These are phyloP conservation scores for Hyposmocoma kahamanoa DNA, from an alignment of 1,140 invertebrate species.

Conservation along the genomic window DNA sequence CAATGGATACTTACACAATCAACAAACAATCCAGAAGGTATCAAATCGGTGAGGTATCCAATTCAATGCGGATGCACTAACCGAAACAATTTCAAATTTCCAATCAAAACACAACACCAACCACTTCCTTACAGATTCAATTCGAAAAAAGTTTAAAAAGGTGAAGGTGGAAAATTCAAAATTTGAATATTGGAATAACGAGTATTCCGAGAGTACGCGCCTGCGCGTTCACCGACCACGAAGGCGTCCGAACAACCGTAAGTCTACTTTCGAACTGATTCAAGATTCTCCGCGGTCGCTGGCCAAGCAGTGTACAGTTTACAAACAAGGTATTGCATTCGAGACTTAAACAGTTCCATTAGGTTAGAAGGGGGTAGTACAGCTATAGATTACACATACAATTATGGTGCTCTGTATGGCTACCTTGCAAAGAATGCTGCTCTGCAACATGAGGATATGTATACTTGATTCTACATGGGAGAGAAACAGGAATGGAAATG, in stretches of 20 bases:
- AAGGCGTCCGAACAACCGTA: slow-evolving; percentile 42
- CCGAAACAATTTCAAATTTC: slow-evolving; percentile 21
- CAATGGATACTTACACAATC: slow-evolving; percentile 29
- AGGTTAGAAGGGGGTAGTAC: not conserved
- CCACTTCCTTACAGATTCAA: slow-evolving; percentile 33
- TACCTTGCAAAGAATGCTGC: slow-evolving; percentile 57
- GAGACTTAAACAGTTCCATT: not conserved
- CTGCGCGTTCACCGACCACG: slow-evolving; percentile 15
- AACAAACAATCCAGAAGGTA: slow-evolving; percentile 25
- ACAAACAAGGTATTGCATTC: slow-evolving; percentile 23
- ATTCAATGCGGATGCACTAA: slow-evolving; percentile 24
- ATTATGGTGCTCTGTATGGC: slow-evolving; percentile 9
- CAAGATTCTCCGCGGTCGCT: slow-evolving; percentile 27
- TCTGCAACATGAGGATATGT: slow-evolving; percentile 25
- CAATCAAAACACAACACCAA: slow-evolving; percentile 33
- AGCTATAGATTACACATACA: not conserved
- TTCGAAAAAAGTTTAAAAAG: slow-evolving; percentile 18
- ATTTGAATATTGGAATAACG: slow-evolving; percentile 31
- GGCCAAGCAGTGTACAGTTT: slow-evolving; percentile 12
- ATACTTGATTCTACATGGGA: not conserved
- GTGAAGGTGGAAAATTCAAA: slow-evolving; percentile 23
- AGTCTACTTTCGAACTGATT: slow-evolving; percentile 63
- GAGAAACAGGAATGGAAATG: not conserved
- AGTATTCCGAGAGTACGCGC: slow-evolving; percentile 23
- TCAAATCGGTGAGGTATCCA: slow-evolving; percentile 9